Percentiles rank a stretch among this genome's conserved stretches.
phyloP scores from a whole-genome alignment of 2,797 vertebrate species.

The Schizopygopsis malacanthus region DNA sequence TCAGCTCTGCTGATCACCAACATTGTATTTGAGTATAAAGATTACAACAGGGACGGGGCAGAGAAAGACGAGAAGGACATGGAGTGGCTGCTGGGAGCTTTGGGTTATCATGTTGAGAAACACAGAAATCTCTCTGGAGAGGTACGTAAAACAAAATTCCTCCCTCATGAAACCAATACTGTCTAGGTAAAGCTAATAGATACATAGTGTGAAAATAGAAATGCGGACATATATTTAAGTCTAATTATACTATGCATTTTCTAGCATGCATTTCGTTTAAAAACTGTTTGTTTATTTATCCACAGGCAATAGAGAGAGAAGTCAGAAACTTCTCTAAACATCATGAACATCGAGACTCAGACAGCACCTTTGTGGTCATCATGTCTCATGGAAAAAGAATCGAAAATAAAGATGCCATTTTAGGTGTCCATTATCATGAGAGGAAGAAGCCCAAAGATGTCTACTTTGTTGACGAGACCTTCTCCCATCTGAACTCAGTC shows the following conservation, averaged over 20 bases:
- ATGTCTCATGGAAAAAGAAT: neutral
- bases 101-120: neutral
- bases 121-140: neutral
- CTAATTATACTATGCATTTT: neutral
- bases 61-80: neutral
- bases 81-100: neutral
- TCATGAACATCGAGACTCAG: neutral
- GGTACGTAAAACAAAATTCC: neutral
- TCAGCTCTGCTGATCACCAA: slow-evolving; percentile 9
- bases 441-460: accelerated
- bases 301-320: accelerated
- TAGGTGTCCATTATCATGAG: neutral
- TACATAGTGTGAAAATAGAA: neutral
- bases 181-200: neutral
- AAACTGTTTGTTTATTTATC: neutral
- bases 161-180: neutral
- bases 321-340: accelerated
- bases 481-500: neutral
- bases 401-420: neutral
- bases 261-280: neutral
- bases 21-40: accelerated
- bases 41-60: accelerated
- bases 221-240: neutral
- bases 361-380: neutral
- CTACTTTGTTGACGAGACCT: neutral